Conservation (phyloP, 2,888 invertebrate species). For the Eudasyphora cyanicolor region DNA sequence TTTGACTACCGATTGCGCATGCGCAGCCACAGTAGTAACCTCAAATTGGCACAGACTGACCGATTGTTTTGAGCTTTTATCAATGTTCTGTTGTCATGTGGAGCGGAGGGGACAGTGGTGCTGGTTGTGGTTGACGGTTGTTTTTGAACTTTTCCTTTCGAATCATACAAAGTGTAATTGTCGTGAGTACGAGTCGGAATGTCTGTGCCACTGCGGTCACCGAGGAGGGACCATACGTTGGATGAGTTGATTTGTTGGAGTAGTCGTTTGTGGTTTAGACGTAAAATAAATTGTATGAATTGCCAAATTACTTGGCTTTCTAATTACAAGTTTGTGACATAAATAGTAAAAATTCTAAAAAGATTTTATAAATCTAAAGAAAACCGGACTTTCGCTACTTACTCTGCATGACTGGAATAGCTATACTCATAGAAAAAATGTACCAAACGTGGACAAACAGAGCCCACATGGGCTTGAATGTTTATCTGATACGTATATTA, state of each 20-base stretch:
- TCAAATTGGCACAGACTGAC: constrained; percentile 48
- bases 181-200: neutral
- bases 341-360: neutral
- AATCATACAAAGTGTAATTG: constrained; percentile 20
- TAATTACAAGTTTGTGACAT: neutral
- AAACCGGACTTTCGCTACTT: neutral
- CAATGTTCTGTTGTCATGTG: constrained; percentile 22
- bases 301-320: neutral
- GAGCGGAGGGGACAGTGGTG: neutral
- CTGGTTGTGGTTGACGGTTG: constrained; percentile 8
- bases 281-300: constrained; percentile 14
- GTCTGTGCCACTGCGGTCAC: constrained; percentile 18
- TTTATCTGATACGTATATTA: no score
- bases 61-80: constrained; percentile 31
- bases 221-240: constrained; percentile 32
- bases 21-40: constrained; percentile 24
- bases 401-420: no score
- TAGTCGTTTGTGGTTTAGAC: constrained; percentile 40
- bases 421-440: no score
- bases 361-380: neutral
- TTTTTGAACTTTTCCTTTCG: constrained; percentile 32
- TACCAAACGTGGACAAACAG: no score
- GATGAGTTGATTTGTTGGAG: constrained; percentile 43
- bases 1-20: constrained; percentile 50
- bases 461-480: no score